A percentile compares a stretch with the other conserved stretches of the same genome.
phyloP scores from a whole-genome alignment of 1,140 invertebrate species.

The Eriocheir sinensis region DNA sequence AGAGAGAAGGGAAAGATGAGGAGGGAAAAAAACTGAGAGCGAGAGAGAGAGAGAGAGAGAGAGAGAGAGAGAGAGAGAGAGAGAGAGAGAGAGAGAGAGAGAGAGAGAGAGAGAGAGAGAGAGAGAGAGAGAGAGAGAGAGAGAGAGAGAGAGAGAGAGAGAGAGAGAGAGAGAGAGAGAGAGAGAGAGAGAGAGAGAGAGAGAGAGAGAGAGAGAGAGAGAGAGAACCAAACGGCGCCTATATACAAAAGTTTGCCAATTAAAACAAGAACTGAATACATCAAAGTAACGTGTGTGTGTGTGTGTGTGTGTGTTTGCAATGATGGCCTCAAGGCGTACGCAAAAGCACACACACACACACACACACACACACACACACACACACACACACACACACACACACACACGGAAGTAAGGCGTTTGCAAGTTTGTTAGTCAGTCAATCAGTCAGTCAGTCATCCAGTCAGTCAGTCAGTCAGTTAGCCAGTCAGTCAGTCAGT shows the following conservation, averaged over 20 bases:
- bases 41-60: constrained; percentile 33
- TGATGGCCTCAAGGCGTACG: neutral
- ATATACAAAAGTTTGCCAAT: constrained; percentile 61
- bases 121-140: constrained; percentile 47
- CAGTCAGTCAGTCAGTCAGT: too few species aligned
- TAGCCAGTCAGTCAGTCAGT: too few species aligned
- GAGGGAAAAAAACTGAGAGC: neutral
- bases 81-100: constrained; percentile 29
- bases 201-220: constrained; percentile 62
- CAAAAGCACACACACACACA: neutral
- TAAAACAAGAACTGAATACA: constrained; percentile 61
- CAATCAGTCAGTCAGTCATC: too few species aligned
- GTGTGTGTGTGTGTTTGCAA: constrained; percentile 8
- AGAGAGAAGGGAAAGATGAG: constrained; percentile 37
- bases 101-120: constrained; percentile 37
- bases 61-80: constrained; percentile 34
- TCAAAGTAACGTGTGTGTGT: constrained; percentile 54
- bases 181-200: neutral
- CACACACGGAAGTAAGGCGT: too few species aligned
- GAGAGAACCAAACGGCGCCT: neutral
- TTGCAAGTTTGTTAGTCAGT: too few species aligned
- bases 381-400: constrained; percentile 17
- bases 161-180: constrained; percentile 40
- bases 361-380: constrained; percentile 4
- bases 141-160: constrained; percentile 34